These are phyloP conservation scores for Calliphora vomitoria DNA, from an alignment of 2,888 invertebrate genomes.

Conservation along the genomic window DNA sequence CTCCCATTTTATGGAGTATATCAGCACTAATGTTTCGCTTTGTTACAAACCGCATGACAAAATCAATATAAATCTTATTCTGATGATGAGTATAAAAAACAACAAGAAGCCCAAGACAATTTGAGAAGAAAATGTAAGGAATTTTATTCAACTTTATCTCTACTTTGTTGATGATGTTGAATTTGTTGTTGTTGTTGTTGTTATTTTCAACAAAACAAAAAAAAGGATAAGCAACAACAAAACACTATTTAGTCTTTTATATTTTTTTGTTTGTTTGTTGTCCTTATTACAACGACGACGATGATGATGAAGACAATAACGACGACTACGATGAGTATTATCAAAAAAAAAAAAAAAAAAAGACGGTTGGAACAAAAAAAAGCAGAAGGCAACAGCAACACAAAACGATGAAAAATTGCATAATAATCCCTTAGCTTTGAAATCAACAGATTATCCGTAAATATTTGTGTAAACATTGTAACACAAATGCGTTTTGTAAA, in stretches of 20 bases:
- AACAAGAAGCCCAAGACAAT: constrained; percentile 53
- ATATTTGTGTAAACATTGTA: constrained; percentile 83
- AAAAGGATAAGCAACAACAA: constrained; percentile 57
- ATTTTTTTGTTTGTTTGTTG: constrained; percentile 50
- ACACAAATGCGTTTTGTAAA: constrained; percentile 80
- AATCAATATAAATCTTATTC: constrained; percentile 29
- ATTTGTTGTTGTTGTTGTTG: constrained; percentile 10
- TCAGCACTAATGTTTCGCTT: neutral
- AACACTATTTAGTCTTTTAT: constrained; percentile 27
- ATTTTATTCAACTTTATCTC: constrained; percentile 29
- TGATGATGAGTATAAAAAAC: neutral
- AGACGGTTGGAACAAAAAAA: constrained; percentile 19
- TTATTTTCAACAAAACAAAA: neutral
- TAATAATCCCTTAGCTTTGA: constrained; percentile 83
- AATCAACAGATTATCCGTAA: constrained; percentile 83
- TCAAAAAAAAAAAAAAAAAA: neutral
- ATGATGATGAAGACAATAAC: constrained; percentile 52
- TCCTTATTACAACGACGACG: constrained; percentile 68
- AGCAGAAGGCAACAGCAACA: constrained; percentile 73
- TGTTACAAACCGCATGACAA: constrained; percentile 14
- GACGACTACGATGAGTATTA: constrained; percentile 64
- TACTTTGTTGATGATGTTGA: constrained; percentile 27
- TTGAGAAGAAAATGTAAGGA: constrained; percentile 36
- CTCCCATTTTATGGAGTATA: neutral
- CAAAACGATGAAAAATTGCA: constrained; percentile 82